Evolutionary conservation across 2,888 invertebrate species (phyloP).

Genomic region (Drosophila nigricruria): DNA sequence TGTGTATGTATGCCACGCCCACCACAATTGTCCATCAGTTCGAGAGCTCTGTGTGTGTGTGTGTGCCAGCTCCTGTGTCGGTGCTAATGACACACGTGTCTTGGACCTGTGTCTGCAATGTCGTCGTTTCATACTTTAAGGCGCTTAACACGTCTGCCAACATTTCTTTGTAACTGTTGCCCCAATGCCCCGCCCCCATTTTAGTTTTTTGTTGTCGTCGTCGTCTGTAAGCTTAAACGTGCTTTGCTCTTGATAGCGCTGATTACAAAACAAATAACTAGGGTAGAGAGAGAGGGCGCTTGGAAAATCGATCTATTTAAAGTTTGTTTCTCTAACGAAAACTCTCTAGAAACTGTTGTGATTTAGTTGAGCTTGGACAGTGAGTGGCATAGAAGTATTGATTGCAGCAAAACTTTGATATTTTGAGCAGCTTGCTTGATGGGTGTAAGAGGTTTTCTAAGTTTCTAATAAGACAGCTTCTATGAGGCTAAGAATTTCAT

Average conservation of each 20-base stretch:
- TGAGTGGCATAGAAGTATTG: background rate
- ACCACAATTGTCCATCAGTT: slow-evolving; percentile 53
- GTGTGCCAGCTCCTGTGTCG: slow-evolving; percentile 12
- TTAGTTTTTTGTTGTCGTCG: slow-evolving; percentile 24
- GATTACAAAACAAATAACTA: slow-evolving; percentile 49
- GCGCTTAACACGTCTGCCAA: slow-evolving; percentile 64
- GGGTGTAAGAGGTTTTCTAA: too few relatives aligned
- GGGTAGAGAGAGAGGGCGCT: background rate
- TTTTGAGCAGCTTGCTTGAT: background rate
- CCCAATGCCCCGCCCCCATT: slow-evolving; percentile 2
- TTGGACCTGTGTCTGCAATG: slow-evolving; percentile 27
- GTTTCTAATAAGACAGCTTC: background rate
- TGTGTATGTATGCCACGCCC: slow-evolving; percentile 45
- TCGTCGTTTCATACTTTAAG: slow-evolving; percentile 62
- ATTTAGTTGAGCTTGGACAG: slow-evolving; percentile 4
- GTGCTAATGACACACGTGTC: slow-evolving; percentile 64
- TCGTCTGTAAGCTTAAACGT: slow-evolving; percentile 56
- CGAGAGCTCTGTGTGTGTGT: background rate
- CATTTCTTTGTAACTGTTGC: slow-evolving; percentile 41
- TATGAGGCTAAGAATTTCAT: too few relatives aligned
- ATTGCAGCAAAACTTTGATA: background rate
- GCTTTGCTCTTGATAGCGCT: slow-evolving; percentile 68
- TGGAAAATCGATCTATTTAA: slow-evolving; percentile 49
- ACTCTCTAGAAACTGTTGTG: slow-evolving; percentile 15
- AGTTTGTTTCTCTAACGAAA: slow-evolving; percentile 27